Percentiles rank a stretch among this genome's conserved stretches.
phyloP scores from a whole-genome alignment of 2,113 vertebrate genomes.

The Rattus rattus region DNA sequence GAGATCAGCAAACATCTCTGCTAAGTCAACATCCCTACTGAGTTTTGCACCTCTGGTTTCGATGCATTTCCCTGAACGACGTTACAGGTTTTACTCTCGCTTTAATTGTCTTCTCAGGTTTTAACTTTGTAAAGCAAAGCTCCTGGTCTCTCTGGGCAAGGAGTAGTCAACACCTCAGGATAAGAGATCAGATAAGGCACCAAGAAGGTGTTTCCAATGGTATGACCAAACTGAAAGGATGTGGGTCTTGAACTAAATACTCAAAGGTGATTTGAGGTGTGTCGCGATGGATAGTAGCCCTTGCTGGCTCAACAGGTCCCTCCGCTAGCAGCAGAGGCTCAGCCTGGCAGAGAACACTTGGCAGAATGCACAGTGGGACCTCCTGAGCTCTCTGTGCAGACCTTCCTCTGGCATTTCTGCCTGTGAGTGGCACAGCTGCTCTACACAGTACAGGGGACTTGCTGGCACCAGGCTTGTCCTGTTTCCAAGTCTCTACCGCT shows the following conservation, averaged over 20 bases:
- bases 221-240: background rate
- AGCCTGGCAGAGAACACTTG: no score
- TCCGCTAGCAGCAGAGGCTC: fast-evolving
- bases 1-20: background rate
- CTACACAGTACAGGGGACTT: fast-evolving
- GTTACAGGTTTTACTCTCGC: background rate
- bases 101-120: background rate
- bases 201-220: background rate
- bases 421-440: fast-evolving
- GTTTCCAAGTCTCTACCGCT: fast-evolving
- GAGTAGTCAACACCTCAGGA: no score
- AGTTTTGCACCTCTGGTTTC: background rate
- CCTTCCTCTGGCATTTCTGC: fast-evolving
- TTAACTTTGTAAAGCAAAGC: background rate
- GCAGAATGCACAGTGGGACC: background rate
- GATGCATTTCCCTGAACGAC: background rate
- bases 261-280: no score
- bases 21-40: background rate
- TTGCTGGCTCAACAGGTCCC: fast-evolving
- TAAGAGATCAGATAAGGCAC: background rate
- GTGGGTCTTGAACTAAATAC: background rate
- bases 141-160: background rate
- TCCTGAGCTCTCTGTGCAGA: background rate
- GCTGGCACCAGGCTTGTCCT: fast-evolving
- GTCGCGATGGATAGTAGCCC: fast-evolving